These are phyloP conservation scores for Oceanites oceanicus DNA, from an alignment of 2,113 vertebrate genomes.

Conservation along the genomic window DNA sequence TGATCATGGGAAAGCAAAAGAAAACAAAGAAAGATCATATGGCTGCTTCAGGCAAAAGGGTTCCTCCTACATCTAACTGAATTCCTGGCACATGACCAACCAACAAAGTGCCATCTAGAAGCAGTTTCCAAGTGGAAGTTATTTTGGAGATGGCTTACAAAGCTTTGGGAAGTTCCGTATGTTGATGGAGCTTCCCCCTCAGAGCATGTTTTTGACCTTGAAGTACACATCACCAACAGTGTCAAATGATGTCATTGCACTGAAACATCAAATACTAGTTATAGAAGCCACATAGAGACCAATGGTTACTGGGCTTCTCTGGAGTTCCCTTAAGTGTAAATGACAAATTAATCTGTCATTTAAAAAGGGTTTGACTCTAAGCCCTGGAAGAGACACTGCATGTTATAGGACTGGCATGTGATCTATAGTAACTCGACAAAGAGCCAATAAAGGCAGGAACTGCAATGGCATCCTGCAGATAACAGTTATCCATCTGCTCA, in stretches of 20 bases:
- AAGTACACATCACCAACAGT: neutral
- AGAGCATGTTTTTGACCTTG: neutral
- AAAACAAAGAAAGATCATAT: neutral
- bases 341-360: neutral
- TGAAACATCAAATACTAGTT: neutral
- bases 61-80: neutral
- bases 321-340: neutral
- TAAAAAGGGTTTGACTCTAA: neutral
- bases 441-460: neutral
- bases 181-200: neutral
- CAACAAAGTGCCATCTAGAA: neutral
- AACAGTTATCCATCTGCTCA: neutral
- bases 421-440: neutral
- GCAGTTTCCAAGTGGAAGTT: neutral
- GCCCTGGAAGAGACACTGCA: neutral
- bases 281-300: neutral
- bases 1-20: neutral
- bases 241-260: neutral
- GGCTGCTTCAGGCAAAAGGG: neutral
- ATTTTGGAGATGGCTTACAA: neutral
- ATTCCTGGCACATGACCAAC: fast-evolving
- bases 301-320: neutral
- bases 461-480: neutral
- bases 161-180: neutral
- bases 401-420: neutral